Evolutionary conservation across 2,797 vertebrate genomes (phyloP).

Genomic region (Hirundo rustica): DNA sequence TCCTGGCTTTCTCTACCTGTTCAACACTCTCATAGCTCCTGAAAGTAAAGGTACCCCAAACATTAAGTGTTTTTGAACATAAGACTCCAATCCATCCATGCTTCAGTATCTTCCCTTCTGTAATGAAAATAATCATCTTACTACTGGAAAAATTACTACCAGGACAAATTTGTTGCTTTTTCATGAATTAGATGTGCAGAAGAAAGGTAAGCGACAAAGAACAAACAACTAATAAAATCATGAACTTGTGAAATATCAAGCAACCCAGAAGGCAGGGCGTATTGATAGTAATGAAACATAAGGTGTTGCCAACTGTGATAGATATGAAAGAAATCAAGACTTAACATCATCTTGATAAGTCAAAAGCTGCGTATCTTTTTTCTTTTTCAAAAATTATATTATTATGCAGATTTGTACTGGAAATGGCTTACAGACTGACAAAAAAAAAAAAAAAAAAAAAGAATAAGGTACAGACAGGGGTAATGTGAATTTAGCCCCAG

Average conservation of each 20-base stretch:
- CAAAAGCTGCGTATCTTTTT: not conserved
- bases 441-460: not conserved
- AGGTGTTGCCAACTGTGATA: not conserved
- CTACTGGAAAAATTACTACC: not conserved
- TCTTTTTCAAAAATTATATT: not conserved
- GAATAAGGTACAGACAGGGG: not conserved
- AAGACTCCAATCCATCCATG: not conserved
- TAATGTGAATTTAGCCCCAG: not conserved
- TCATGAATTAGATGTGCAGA: not conserved
- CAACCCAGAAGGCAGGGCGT: not conserved
- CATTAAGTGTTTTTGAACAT: not conserved
- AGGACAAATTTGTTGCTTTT: not conserved
- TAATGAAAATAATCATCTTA: not conserved
- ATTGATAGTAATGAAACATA: not conserved
- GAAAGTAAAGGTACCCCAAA: not conserved
- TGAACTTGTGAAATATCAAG: not conserved
- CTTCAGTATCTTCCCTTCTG: not conserved
- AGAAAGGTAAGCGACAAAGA: not conserved
- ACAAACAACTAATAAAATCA: not conserved
- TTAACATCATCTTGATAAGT: not conserved
- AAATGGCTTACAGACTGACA: not conserved
- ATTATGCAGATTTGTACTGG: not conserved
- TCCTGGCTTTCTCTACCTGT: not conserved
- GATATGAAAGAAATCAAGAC: not conserved
- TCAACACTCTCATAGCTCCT: not conserved